A percentile compares a stretch with the other conserved stretches of the same genome.
phyloP scores from a whole-genome alignment of 2,797 vertebrate species.

The Huso huso region DNA sequence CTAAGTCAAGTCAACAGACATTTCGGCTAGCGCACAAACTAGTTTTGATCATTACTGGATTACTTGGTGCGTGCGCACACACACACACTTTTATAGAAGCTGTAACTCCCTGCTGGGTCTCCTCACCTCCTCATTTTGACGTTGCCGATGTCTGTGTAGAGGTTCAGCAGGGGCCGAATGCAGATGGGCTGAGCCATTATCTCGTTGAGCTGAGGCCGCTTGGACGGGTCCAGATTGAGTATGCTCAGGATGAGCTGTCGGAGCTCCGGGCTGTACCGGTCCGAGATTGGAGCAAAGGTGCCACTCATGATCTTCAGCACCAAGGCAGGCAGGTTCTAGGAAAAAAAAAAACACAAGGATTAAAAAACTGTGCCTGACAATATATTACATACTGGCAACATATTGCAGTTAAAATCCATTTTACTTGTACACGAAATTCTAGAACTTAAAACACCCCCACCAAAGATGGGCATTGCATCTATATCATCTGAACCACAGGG shows the following conservation, averaged over 20 bases:
- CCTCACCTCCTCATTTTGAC: conserved; percentile 86
- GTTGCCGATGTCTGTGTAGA: conserved; percentile 89
- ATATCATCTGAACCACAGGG: no score
- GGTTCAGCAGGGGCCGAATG: conserved; percentile 84
- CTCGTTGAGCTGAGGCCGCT: conserved; percentile 87
- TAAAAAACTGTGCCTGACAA: neutral
- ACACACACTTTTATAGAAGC: no score
- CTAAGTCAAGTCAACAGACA: no score
- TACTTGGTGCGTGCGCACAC: conserved; percentile 32
- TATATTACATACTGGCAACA: no score
- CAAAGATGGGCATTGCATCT: no score
- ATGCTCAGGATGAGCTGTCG: conserved; percentile 91
- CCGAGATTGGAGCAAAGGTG: conserved; percentile 91
- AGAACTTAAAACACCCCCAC: no score
- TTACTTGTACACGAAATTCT: no score
- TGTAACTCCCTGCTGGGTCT: neutral
- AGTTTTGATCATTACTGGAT: no score
- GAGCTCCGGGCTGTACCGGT: conserved; percentile 88
- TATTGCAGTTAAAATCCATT: no score
- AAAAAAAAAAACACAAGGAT: conserved; percentile 11
- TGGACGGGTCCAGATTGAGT: conserved; percentile 93
- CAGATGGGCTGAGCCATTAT: conserved; percentile 95
- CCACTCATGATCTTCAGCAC: conserved; percentile 98
- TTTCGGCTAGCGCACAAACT: no score
- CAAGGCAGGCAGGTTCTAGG: conserved; percentile 89